Conservation (phyloP, 2,888 invertebrate species). For the Celastrina argiolus region DNA sequence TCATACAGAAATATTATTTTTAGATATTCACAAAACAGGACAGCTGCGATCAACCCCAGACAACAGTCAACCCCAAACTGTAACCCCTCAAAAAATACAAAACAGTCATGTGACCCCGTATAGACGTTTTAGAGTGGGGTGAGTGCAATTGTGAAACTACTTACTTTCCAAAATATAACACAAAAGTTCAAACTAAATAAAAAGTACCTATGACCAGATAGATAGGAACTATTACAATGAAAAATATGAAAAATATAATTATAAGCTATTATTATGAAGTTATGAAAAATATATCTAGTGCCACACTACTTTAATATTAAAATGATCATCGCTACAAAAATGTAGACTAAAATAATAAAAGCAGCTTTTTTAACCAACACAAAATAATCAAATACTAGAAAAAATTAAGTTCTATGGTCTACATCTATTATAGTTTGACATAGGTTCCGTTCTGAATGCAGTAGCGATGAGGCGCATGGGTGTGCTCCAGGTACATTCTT, state of each 20-base stretch:
- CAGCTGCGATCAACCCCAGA: not conserved
- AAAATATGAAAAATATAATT: too few relatives aligned
- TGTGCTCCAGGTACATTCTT: slow-evolving; percentile 12
- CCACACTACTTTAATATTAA: too few relatives aligned
- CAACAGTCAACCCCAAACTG: slow-evolving; percentile 10
- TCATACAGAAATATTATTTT: not conserved
- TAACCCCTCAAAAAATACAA: slow-evolving; percentile 6
- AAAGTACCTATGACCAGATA: not conserved
- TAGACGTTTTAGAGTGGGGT: not conserved
- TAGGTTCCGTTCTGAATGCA: slow-evolving; percentile 13
- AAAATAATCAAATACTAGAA: too few relatives aligned
- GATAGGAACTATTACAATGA: too few relatives aligned
- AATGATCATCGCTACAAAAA: too few relatives aligned
- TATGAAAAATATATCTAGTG: too few relatives aligned
- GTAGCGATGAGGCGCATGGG: slow-evolving; percentile 5
- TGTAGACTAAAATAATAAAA: too few relatives aligned
- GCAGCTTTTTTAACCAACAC: too few relatives aligned
- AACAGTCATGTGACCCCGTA: not conserved
- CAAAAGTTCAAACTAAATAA: not conserved
- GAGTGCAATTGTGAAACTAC: not conserved
- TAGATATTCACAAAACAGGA: not conserved
- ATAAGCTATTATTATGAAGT: too few relatives aligned
- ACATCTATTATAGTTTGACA: not conserved
- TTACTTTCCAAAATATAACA: not conserved
- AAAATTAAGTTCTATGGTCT: not conserved